Evolutionary conservation across 2,113 vertebrate species (phyloP), one percentile per base, ranked within the genome.

Genomic region (Rousettus leschenaultii): DNA sequence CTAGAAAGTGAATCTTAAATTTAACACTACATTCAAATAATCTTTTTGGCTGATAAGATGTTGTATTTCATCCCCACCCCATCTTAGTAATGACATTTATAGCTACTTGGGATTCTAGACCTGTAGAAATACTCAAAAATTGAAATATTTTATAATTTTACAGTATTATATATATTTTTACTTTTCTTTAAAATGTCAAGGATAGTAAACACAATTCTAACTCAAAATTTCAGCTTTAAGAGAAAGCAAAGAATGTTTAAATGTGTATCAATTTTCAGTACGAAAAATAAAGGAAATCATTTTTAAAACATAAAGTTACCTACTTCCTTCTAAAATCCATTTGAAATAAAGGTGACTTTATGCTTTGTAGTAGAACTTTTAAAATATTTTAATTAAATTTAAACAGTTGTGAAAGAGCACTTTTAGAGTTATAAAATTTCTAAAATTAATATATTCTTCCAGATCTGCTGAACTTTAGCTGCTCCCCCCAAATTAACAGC

Each of bases 1-100:
- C 6, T 71, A 77, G 92, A 96, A 97, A 97, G 15, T 30, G 85
- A 93, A 87, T 83, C 55, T 91, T 89, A 83, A 93, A 98, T 95
- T 97, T 80, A 89, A 59, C 80, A 53, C 48, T 53, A 38, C 48
- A 86, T 74, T 80, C 59, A 86, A 84, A 78, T 92, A 93, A 9
- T 78, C 91, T 65, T 92, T 91, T 93, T 59, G 22, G 86, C 86
- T 77, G 92, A 78, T 96, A 88, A 95, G 79, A 89, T 91, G 85
- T 91, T 91, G 84, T 95, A 93, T 93, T 95, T 95, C 57, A 94
- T 92, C 70, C 35, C 94, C 26, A 91, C 3, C 22, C 28, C 1
- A 87, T 65, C 68, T 84, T 57, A 61, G 53, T 87, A 96, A 80
- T 33, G 95, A 89, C 75, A 96, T 87, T 97, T 92, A 70, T 91